Base-by-base conservation (phyloP, 2,888 invertebrate genomes). In the Athripsodes cinereus region DNA sequence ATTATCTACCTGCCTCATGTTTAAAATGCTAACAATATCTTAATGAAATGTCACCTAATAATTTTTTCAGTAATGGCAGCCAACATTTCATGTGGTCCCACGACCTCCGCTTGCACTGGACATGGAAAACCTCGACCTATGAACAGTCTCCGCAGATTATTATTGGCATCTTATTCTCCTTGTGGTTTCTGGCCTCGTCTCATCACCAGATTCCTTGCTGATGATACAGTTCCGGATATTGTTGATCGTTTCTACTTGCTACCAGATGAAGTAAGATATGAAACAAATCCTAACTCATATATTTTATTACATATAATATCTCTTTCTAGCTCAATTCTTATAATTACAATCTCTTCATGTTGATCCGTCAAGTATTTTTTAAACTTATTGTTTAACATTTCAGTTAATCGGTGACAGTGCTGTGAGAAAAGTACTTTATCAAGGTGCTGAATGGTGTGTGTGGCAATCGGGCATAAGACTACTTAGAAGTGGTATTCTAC, bases 161-260 rank as follows among this genome's bases (percentile, higher is more conserved):
- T 99, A 13, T 81, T 98, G 10, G 88, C 98, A 85, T 94, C 96
- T 0, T 99, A 99, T 75, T 94, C 98, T 70, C 99, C 99, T 1
- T 90, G 93, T 64, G 98, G 98, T 1, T 98, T 99, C 77, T 99
- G 98, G 97, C 91, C 97, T 1, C 80, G 98, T 1, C 81, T 99
- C 20, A 90, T 94, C 62, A 92, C 96, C 0, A 77, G 97, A n/a
- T 84, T 96, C 61, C 75, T 97, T 57, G 95, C 95, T 0, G 97
- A 97, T 70, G 87, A 90, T 64, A 83, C 88, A 31, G 86, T 94
- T 18, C 85, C 88, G 0, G 88, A 88, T 62, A 88, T 90, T 11
- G 86, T 92, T 0, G 79, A 88, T 64, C 80, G 82, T 0, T 85
- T 90, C 64, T 88, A 93, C 67, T 76, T 79, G 8, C 76, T 87